Base-by-base conservation (phyloP, 2,888 invertebrate species). In the Acanthacorydalis orientalis region DNA sequence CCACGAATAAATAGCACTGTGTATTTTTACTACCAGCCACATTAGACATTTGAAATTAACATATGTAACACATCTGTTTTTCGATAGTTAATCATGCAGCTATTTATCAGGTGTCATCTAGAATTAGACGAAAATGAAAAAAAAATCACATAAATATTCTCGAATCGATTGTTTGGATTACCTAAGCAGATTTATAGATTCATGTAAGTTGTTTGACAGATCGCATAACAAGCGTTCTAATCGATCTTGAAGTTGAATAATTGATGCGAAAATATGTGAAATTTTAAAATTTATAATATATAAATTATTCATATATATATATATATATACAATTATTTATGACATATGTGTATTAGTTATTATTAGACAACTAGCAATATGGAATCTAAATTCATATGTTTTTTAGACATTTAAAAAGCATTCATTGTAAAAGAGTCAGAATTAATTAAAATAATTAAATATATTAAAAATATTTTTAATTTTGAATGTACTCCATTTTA, bases 11-110 rank as follows among this genome's bases (percentile, higher is more conserved):
- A 37, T 37, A 37, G 37, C n/a, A 37, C 37, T 37, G 42, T 42
- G 42, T 42, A 31, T 42, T 42, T 42, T 42, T 31, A 31, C 31
- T 23, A 42, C 16, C 31, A 42, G 42, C 12, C 23, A 31, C 31
- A 42, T 42, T 42, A 42, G 42, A 42, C 12, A n/a, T 42, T 42
- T 31, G 31, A 42, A 42, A n/a, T 42, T 15, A 42, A 42, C 42
- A 42, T 31, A 42, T 42, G 42, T 42, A 15, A 31, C 42, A 23
- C 42, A 42, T 42, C 42, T 42, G 42, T 42, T 31, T 42, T 16
- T 42, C 23, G 42, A 12, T 42, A 12, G 42, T 42, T 42, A 42
- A 42, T 42, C 42, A 16, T 42, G 15, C 31, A 9, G 42, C 31
- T 42, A 31, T 42, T 42, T 42, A 42, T 42, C 42, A 42, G 42